Evolutionary conservation across 2,113 vertebrate genomes (phyloP), one percentile per base, ranked within the genome.

Genomic region (Hippocampus abdominalis): DNA sequence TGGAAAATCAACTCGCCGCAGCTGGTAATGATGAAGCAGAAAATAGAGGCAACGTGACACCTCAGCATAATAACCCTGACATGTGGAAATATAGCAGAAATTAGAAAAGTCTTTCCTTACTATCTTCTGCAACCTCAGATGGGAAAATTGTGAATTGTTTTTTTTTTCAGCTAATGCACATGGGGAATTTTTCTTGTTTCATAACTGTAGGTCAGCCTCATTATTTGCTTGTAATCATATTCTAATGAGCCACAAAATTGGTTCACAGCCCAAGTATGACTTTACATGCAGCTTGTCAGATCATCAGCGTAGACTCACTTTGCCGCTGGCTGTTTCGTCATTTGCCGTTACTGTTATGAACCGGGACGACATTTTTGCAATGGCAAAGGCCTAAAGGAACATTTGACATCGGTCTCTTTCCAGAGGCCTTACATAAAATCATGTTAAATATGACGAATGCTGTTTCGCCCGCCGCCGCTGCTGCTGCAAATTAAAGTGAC

Each of bases 381-480:
- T 79, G 84, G 73, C 80, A 81, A 81, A 77, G 74, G 71, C 78
- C 72, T 36, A 36, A 57, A 79, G 84, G 82, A 88, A 74, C 70
- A 36, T 87, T 84, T 90, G 88, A 90, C 84, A 89, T 92, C 90
- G 87, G 89, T 91, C 85, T 89, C 80, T 78, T 69, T 80, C 72
- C 76, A 62, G 66, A 75, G 69, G 66, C 25, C 60, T 18, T 48
- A 72, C 49, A 1, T 56, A 64, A 51, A 81, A 75, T 53, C 73
- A 13, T n/a, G 57, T 73, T 76, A 66, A 42, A 72, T 69, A 70
- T 69, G 80, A 84, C 69, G 21, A 77, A 79, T 16, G 72, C 57
- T 15, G 70, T 63, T 42, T 62, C 61, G 64, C 74, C 32, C 5
- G 32, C 32, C 32, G 5, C 32, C 5, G 5, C 32, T 75, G 73